These are phyloP conservation scores for Serrognathus titanus DNA, from an alignment of 2,888 invertebrate species.

Conservation along the genomic window DNA sequence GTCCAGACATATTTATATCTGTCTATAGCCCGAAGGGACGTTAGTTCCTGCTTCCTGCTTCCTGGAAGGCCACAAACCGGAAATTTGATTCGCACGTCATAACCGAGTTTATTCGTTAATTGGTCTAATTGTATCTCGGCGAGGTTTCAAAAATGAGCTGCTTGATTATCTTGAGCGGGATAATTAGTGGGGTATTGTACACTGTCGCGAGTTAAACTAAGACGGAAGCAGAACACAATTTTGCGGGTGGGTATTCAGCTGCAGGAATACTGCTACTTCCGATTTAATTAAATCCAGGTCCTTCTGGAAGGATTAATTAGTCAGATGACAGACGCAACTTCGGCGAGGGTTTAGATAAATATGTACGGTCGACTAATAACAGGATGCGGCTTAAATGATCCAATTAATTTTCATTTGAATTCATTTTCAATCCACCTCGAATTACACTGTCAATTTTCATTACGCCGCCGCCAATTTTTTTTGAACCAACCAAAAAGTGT, in stretches of 20 bases:
- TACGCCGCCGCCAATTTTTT: constrained; percentile 6
- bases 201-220: constrained; percentile 1
- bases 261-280: constrained; percentile 42
- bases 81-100: constrained; percentile 2
- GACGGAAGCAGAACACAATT: constrained; percentile 18
- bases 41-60: constrained; percentile 6
- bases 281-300: constrained; percentile 45
- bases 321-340: constrained; percentile 42
- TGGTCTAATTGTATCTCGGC: too few relatives aligned
- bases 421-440: constrained; percentile 35
- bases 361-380: constrained; percentile 40
- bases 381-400: constrained; percentile 42
- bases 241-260: constrained; percentile 37
- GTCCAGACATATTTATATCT: constrained; percentile 14
- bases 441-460: constrained; percentile 32
- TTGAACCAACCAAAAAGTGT: background rate
- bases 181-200: constrained; percentile 1
- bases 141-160: background rate
- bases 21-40: constrained; percentile 7
- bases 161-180: background rate
- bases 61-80: background rate
- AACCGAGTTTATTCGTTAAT: too few relatives aligned
- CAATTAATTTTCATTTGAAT: constrained; percentile 45
- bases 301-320: constrained; percentile 45
- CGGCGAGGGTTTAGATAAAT: constrained; percentile 38